phyloP scores from a whole-genome alignment of 2,113 vertebrate genomes.

The Cettia cetti region DNA sequence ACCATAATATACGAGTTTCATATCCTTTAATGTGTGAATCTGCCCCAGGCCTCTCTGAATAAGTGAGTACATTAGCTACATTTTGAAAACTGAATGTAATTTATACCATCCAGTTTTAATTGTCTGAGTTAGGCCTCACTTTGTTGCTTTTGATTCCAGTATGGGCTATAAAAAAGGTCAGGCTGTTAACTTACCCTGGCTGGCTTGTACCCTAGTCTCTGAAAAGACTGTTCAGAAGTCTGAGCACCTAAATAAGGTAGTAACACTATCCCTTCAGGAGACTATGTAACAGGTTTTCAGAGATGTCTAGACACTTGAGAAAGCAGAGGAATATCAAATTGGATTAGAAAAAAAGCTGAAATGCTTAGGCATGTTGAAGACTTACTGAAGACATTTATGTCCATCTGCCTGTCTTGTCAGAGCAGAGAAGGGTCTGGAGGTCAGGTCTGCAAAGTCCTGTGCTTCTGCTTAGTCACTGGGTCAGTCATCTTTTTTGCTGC shows the following conservation, averaged over 20 bases:
- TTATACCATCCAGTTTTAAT: background rate
- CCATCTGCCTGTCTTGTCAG: background rate
- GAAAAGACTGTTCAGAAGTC: background rate
- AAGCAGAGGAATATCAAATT: constrained; percentile 41
- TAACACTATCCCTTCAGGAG: background rate
- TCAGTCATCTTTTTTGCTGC: background rate
- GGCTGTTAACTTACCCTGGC: background rate
- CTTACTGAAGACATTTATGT: background rate
- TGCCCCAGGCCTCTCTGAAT: constrained; percentile 11
- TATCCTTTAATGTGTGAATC: constrained; percentile 28
- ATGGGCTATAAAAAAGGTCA: background rate
- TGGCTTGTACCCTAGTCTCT: background rate
- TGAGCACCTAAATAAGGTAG: background rate
- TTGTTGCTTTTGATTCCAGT: background rate
- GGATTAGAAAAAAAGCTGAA: background rate
- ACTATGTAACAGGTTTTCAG: constrained; percentile 30
- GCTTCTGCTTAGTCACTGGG: background rate
- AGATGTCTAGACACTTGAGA: constrained; percentile 25
- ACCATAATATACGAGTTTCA: constrained; percentile 7
- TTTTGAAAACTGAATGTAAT: constrained; percentile 24
- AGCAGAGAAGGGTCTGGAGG: background rate
- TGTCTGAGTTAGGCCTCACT: background rate
- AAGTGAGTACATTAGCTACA: background rate
- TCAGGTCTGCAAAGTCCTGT: background rate
- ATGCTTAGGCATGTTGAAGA: background rate